Conservation (phyloP, 2,113 vertebrate genomes). For the Pangasianodon hypophthalmus region DNA sequence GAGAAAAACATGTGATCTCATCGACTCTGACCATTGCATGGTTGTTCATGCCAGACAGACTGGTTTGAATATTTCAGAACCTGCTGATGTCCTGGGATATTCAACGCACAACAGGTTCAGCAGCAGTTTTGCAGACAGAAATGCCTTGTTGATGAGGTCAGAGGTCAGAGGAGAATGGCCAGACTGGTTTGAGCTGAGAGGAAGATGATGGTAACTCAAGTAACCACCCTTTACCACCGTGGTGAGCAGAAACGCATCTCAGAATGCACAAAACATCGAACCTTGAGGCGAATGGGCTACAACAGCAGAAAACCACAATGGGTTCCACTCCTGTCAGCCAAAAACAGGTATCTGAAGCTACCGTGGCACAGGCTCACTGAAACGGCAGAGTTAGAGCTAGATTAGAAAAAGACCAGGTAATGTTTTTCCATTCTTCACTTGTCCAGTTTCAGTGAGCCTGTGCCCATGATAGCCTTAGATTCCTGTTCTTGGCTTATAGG, state of each 20-base stretch:
- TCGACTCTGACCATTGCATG: not conserved
- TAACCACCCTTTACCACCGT: not conserved
- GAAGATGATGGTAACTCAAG: not conserved
- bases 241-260: not conserved
- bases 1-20: not conserved
- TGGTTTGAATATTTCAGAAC: not conserved
- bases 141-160: not conserved
- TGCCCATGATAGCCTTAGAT: not conserved
- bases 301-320: not conserved
- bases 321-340: not conserved
- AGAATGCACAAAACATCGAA: not conserved
- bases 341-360: not conserved
- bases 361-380: not conserved
- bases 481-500: not conserved
- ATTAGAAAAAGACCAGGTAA: not conserved
- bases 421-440: not conserved
- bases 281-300: not conserved
- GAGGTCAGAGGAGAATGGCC: not conserved
- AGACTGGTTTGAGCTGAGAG: not conserved
- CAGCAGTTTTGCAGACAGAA: not conserved
- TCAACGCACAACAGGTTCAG: not conserved
- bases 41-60: not conserved
- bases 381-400: not conserved
- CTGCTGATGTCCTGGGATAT: not conserved
- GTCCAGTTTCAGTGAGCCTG: not conserved